Conservation (phyloP, 2,113 vertebrate species). For the Hydrochoerus hydrochaeris region DNA sequence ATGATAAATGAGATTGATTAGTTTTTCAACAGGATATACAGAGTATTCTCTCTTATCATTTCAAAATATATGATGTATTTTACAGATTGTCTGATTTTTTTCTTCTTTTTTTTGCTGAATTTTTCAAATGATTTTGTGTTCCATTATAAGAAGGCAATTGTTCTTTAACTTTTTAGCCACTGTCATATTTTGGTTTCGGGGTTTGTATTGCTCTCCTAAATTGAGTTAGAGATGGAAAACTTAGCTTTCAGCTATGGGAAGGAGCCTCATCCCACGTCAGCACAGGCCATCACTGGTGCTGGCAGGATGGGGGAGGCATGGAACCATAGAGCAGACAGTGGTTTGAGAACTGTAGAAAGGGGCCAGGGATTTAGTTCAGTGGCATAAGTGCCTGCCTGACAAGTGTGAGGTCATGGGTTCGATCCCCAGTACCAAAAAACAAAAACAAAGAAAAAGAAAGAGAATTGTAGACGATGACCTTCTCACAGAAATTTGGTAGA, state of each 20-base stretch:
- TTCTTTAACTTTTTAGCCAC: background rate
- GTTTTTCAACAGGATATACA: background rate
- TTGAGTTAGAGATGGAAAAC: background rate
- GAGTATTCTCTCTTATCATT: background rate
- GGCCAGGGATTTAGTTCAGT: too few relatives aligned
- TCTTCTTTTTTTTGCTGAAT: background rate
- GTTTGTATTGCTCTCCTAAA: background rate
- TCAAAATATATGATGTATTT: background rate
- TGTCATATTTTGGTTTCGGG: background rate
- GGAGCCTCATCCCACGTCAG: rapidly evolving
- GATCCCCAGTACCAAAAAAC: too few relatives aligned
- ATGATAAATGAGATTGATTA: background rate
- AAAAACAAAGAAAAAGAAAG: too few relatives aligned
- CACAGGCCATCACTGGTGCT: background rate
- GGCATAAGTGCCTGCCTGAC: too few relatives aligned
- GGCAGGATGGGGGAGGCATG: rapidly evolving
- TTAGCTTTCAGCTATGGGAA: background rate
- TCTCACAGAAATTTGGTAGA: background rate
- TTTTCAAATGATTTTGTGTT: background rate
- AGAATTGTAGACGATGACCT: background rate
- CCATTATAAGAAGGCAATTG: background rate
- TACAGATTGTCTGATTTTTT: background rate
- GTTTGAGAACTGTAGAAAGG: background rate
- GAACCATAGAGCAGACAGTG: background rate
- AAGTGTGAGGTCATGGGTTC: too few relatives aligned